Base-by-base conservation (phyloP, 2,113 vertebrate genomes). In the Empidonax traillii region DNA sequence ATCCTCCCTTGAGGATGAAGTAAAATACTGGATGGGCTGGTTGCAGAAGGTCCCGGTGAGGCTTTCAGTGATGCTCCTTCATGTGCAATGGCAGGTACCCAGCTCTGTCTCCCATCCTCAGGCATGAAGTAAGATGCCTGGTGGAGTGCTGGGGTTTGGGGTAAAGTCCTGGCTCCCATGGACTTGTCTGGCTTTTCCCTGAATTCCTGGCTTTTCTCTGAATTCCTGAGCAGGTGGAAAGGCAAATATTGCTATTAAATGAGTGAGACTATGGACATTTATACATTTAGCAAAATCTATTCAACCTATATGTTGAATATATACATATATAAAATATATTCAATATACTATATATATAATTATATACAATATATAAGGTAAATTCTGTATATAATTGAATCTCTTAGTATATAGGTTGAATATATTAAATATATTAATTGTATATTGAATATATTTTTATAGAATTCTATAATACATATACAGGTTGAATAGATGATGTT, bases 11-110 rank as follows among this genome's bases (percentile, higher is more conserved):
- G 2, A 28, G 59, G 39, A 52, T 72, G 44, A 72, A 53, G 55
- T 58, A 74, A 74, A 35, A 75, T 59, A 19, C 43, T 20, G 11
- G 16, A 55, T 47, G 55, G 43, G 72, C 25, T 49, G 63, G 73
- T 37, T 51, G 43, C 35, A 49, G 71, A 30, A 43, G 47, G 55
- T 52, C 39, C 35, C 2, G 17, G 22, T 43, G 81, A 33, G 44
- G 69, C 10, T 56, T 14, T 75, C 46, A 27, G 20, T 47, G 79
- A 41, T 71, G 56, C 24, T 89, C 15, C 9, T 83, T 9, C 10
- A 0, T 69, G 58, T 28, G 46, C 2, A 8, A 14, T 66, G 33
- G 10, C 5, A 3, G n/a, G 22, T 71, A 30, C 56, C 5, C 0
- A 0, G 20, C 25, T 23, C 30, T 74, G 61, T 14, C 12, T 28